Conservation (phyloP, 2,113 vertebrate genomes). For the Kryptolebias marmoratus region DNA sequence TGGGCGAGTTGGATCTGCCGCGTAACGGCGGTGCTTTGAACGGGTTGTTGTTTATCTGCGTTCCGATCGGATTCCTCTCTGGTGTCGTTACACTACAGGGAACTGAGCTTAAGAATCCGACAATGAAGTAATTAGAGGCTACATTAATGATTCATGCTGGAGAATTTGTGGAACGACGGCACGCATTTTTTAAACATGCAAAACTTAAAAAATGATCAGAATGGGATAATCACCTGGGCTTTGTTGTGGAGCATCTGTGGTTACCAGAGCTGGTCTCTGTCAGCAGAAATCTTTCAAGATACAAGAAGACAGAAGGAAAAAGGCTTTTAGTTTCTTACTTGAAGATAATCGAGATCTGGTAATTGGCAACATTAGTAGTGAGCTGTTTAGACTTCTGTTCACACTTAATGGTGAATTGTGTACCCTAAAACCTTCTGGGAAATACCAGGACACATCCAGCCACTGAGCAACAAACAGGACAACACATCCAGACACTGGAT, state of each 20-base stretch:
- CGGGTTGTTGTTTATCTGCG: conserved; percentile 36
- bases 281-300: conserved; percentile 78
- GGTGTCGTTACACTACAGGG: not conserved
- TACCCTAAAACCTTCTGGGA: too few species aligned
- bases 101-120: not conserved
- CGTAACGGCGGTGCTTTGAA: conserved; percentile 50
- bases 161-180: not conserved
- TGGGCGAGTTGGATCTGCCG: conserved; percentile 19
- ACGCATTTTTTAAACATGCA: too few species aligned
- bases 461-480: too few species aligned
- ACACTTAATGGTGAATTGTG: too few species aligned
- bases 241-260: conserved; percentile 33
- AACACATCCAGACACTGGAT: too few species aligned
- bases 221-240: conserved; percentile 58
- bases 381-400: too few species aligned
- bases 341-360: not conserved
- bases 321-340: conserved; percentile 4
- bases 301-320: conserved; percentile 33
- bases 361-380: not conserved
- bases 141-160: not conserved
- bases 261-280: conserved; percentile 83
- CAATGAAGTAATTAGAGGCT: not conserved
- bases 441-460: too few species aligned
- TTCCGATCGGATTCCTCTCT: conserved; percentile 14
- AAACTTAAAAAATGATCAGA: not conserved